Evolutionary conservation across 2,797 vertebrate genomes (phyloP).

Genomic region (Lacerta viridis): DNA sequence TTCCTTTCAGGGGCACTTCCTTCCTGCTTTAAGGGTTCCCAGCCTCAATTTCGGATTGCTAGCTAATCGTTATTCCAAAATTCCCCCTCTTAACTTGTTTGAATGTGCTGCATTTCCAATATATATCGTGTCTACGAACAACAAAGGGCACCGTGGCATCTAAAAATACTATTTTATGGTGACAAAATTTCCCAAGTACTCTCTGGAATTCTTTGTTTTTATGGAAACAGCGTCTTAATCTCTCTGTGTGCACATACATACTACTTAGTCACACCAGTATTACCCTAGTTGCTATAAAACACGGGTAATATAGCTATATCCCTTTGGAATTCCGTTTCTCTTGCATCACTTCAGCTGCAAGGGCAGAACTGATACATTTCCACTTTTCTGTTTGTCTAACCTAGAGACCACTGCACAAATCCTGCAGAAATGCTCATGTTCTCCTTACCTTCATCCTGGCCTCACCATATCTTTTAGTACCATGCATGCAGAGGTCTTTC

Average conservation of each 20-base stretch:
- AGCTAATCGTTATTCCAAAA: neutral
- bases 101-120: neutral
- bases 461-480: neutral
- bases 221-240: neutral
- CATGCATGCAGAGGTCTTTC: neutral
- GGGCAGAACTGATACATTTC: constrained; percentile 7
- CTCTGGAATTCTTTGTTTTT: constrained; percentile 3
- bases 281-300: neutral
- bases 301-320: too few relatives aligned
- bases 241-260: neutral
- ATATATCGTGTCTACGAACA: neutral
- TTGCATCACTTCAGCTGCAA: neutral
- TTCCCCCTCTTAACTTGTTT: neutral
- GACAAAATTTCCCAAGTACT: neutral
- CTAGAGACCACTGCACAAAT: neutral
- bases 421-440: neutral
- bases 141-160: neutral
- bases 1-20: neutral
- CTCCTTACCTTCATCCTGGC: constrained; percentile 48
- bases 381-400: neutral
- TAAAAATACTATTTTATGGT: neutral
- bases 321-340: neutral
- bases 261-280: neutral
- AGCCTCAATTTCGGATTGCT: neutral
- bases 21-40: neutral